Base-by-base conservation (phyloP, 2,888 invertebrate genomes). In the Arctia plantaginis region DNA sequence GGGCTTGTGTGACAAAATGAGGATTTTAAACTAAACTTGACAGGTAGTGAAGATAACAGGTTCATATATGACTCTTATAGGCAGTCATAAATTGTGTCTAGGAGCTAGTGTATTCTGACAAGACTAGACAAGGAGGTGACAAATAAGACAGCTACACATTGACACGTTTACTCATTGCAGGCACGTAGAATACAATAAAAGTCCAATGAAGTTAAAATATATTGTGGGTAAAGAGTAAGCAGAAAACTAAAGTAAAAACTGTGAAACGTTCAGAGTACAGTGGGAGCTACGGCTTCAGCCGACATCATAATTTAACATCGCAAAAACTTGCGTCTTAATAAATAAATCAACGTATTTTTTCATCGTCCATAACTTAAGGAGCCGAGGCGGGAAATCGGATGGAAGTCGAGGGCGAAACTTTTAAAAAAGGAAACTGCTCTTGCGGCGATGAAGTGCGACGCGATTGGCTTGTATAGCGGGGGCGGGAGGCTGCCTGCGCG, bases 351-450 rank as follows among this genome's bases (percentile, higher is more conserved):
- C 84, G 88, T 87, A 91, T 92, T 93, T 94, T 95, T 94, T 93
- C 92, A 91, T 86, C 93, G 89, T 92, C 93, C 93, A 93, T 94
- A 93, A 93, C 89, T 94, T 92, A 92, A 93, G 92, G 90, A 93
- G 91, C 84, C 86, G 87, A 94, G 92, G 94, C 95, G 95, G 95
- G 94, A 95, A 95, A 95, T 94, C 95, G 93, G 94, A 94, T 94
- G 95, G 93, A 94, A 95, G 94, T 93, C 84, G 93, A 94, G 90
- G 94, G 93, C 93, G 94, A 91, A 94, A 93, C 93, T 94, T 94
- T 95, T 94, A 95, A 95, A 95, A 95, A 95, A 95, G 94, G 95
- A 95, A 95, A 94, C 93, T 94, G 94, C 93, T 93, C 92, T 90
- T 92, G 94, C 94, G 93, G 86, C 92, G 87, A 86, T 85, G 86